Conservation (phyloP, 1,140 invertebrate genomes). For the Nomia melanderi region DNA sequence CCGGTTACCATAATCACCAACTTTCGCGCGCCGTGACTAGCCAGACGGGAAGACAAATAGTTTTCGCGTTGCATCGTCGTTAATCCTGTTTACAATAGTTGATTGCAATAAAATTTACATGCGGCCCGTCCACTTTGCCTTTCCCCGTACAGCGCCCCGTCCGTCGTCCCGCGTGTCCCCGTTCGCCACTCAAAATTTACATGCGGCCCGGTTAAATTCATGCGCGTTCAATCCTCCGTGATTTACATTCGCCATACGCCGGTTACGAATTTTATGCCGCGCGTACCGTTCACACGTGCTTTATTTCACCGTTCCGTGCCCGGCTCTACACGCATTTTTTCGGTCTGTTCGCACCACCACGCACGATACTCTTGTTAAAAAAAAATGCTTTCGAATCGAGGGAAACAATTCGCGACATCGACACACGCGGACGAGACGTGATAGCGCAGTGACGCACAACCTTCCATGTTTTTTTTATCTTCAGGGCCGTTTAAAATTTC, state of each 20-base stretch:
- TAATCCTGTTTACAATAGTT: conserved; percentile 68
- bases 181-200: conserved; percentile 55
- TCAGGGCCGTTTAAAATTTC: too few relatives aligned
- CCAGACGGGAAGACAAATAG: conserved; percentile 44
- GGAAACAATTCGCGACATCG: conserved; percentile 56
- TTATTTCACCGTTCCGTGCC: conserved; percentile 42
- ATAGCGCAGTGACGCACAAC: too few relatives aligned
- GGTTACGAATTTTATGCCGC: conserved; percentile 61
- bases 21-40: conserved; percentile 41
- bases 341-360: neutral
- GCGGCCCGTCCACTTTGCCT: conserved; percentile 31
- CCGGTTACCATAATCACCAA: conserved; percentile 6
- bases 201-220: conserved; percentile 63
- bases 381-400: conserved; percentile 20
- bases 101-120: conserved; percentile 69
- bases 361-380: neutral
- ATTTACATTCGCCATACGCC: conserved; percentile 66
- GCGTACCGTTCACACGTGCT: conserved; percentile 62
- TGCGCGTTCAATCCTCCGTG: conserved; percentile 56
- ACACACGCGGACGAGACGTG: conserved; percentile 10
- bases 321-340: neutral
- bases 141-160: neutral
- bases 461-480: too few relatives aligned
- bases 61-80: conserved; percentile 49
- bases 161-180: too few relatives aligned